phyloP scores from a whole-genome alignment of 2,113 vertebrate species.

The Spilogale gracilis region DNA sequence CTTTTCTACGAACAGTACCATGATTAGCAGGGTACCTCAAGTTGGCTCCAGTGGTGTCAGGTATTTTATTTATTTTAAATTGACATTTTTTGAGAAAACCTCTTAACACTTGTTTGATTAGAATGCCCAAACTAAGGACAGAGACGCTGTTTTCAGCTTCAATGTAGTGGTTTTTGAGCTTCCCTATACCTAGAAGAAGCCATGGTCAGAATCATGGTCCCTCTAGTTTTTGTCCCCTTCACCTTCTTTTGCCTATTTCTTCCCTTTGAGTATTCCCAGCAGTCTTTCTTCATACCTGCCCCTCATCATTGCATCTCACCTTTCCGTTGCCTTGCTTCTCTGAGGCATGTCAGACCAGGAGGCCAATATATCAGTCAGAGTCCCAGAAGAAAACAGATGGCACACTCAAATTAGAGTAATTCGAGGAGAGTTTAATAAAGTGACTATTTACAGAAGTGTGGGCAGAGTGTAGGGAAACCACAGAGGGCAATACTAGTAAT shows the following conservation, averaged over 20 bases:
- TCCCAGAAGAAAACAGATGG: constrained; percentile 76
- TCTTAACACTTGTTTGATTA: not conserved
- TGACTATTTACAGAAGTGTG: constrained; percentile 61
- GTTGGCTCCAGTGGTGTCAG: constrained; percentile 35
- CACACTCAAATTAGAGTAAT: constrained; percentile 66
- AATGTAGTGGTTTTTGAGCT: constrained; percentile 30
- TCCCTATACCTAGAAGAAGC: not conserved
- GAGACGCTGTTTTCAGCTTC: not conserved
- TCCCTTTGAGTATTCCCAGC: constrained; percentile 27
- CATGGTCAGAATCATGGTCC: not conserved
- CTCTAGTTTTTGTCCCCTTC: not conserved
- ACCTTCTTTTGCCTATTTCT: constrained; percentile 9
- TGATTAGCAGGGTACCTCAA: constrained; percentile 12
- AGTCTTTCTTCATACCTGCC: not conserved
- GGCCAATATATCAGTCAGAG: constrained; percentile 58
- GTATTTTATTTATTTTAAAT: constrained; percentile 33
- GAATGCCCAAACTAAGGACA: not conserved
- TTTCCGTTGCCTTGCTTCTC: constrained; percentile 42
- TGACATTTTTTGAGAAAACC: not conserved
- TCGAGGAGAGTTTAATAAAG: constrained; percentile 63
- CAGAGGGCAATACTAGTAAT: constrained; percentile 15
- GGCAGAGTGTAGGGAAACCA: constrained; percentile 1
- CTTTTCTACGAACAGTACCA: not conserved
- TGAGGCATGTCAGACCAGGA: constrained; percentile 59
- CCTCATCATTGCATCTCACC: constrained; percentile 43